These are phyloP conservation scores for Euzophera pinguis DNA, from an alignment of 2,888 invertebrate genomes.

Conservation along the genomic window DNA sequence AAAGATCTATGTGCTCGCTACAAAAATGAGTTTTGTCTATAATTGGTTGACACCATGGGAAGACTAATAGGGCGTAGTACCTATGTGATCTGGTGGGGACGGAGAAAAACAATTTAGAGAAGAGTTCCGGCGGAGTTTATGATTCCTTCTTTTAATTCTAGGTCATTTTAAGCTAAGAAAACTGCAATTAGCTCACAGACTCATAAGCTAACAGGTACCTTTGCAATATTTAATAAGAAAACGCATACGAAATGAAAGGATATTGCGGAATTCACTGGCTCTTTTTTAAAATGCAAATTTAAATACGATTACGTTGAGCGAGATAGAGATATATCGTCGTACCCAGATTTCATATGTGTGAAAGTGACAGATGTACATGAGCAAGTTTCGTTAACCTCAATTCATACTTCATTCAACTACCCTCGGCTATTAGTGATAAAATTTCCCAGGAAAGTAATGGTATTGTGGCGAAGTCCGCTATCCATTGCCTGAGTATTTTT, in stretches of 20 bases:
- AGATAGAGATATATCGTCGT: conserved; percentile 26
- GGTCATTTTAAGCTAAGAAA: too few relatives aligned
- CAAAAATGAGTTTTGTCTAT: too few relatives aligned
- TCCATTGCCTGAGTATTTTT: conserved; percentile 7
- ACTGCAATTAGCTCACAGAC: too few relatives aligned
- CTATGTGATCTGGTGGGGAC: too few relatives aligned
- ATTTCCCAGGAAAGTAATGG: conserved; percentile 20
- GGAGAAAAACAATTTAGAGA: too few relatives aligned
- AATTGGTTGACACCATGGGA: too few relatives aligned
- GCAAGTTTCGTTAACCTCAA: conserved; percentile 32
- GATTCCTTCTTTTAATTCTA: too few relatives aligned
- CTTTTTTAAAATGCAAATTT: conserved; percentile 62
- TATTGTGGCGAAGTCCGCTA: conserved; percentile 5
- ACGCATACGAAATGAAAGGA: conserved; percentile 53
- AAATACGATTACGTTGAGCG: conserved; percentile 49
- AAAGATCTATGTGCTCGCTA: too few relatives aligned
- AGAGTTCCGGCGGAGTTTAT: too few relatives aligned
- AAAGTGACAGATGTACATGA: conserved; percentile 27
- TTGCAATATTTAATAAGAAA: conserved; percentile 36
- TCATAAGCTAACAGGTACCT: conserved; percentile 20
- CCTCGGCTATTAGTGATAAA: conserved; percentile 28
- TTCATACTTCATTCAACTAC: conserved; percentile 36
- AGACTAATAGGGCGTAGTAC: too few relatives aligned
- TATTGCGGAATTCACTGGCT: conserved; percentile 41
- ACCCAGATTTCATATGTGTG: conserved; percentile 16